A percentile compares a stretch with the other conserved stretches of the same genome.
These are phyloP conservation scores for Gracilinanus agilis DNA, from an alignment of 2,113 vertebrate species.

Conservation along the genomic window DNA sequence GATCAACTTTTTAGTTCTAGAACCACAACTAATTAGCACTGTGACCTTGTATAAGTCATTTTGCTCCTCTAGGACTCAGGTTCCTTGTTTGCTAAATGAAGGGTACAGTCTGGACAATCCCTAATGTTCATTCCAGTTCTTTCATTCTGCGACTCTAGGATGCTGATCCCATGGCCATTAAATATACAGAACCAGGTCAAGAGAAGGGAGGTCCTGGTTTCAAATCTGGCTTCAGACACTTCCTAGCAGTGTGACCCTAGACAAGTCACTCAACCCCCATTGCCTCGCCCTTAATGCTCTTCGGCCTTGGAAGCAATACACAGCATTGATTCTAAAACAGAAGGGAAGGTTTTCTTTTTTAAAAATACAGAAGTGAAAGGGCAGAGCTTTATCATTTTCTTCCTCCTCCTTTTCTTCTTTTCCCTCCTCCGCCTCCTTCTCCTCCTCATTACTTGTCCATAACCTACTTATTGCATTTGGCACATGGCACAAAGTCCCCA, in stretches of 20 bases:
- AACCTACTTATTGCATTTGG: conserved; percentile 9
- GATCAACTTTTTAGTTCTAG: too few relatives aligned
- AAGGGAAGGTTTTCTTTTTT: not conserved
- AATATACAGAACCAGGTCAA: not conserved
- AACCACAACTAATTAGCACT: too few relatives aligned
- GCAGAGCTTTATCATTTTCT: rapidly evolving
- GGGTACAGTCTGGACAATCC: not conserved
- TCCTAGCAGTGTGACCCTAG: too few relatives aligned
- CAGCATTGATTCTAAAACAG: not conserved
- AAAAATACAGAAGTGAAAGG: not conserved
- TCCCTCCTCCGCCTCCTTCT: not conserved
- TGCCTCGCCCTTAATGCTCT: too few relatives aligned
- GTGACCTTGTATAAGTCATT: not conserved
- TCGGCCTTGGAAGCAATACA: not conserved
- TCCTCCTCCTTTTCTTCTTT: not conserved
- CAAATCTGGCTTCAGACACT: too few relatives aligned
- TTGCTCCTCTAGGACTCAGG: not conserved
- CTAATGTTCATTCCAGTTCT: not conserved
- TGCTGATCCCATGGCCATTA: not conserved
- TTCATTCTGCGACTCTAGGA: not conserved
- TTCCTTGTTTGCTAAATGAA: not conserved
- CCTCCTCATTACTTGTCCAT: not conserved
- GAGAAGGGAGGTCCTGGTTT: not conserved
- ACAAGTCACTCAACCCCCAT: too few relatives aligned
- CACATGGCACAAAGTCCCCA: not conserved